Base-by-base conservation (phyloP, 2,113 vertebrate genomes). In the Spilogale gracilis region DNA sequence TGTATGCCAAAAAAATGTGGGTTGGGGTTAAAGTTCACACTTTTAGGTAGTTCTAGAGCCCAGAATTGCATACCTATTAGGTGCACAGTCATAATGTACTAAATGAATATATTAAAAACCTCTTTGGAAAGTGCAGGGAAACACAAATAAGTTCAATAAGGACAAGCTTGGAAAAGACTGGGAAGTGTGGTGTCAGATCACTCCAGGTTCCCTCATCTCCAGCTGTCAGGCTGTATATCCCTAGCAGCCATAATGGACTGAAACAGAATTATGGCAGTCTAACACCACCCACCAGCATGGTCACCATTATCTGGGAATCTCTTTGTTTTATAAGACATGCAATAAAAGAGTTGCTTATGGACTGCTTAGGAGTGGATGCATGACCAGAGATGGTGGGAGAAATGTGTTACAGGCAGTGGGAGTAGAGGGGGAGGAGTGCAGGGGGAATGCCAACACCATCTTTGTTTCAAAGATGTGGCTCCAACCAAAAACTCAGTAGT, bases 341-440 rank as follows among this genome's bases (percentile, higher is more conserved):
- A 12, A 48, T 20, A 23, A 67, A 56, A 43, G 48, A 14, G 30
- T 2, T 61, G 25, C 17, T 60, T 76, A 1, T 1, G 38, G 74
- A 45, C 61, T 30, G 21, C 25, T 20, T 14, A 27, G 71, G 65
- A 74, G 13, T 3, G 9, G 76, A 38, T 4, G 11, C 38, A 18
- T 4, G 9, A 32, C 9, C 61, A 58, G 69, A 80, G 43, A 13
- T 8, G 30, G 20, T 27, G 8, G 18, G 3, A 58, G 89, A 58
- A 74, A 52, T 23, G n/a, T 25, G 1, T 45, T 58, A 2, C 25
- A n/a, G 58, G 14, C 10, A 5, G 25, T 20, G 6, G 54, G 9
- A 6, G 0, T 0, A 14, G 17, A 11, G 9, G 20, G 23, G 38
- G 0, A 54, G 27, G 16, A 0, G 9, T 1, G n/a, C 0, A 0